These are phyloP conservation scores for Pseudanteris insignis DNA, from an alignment of 2,888 invertebrate species.

Conservation along the genomic window DNA sequence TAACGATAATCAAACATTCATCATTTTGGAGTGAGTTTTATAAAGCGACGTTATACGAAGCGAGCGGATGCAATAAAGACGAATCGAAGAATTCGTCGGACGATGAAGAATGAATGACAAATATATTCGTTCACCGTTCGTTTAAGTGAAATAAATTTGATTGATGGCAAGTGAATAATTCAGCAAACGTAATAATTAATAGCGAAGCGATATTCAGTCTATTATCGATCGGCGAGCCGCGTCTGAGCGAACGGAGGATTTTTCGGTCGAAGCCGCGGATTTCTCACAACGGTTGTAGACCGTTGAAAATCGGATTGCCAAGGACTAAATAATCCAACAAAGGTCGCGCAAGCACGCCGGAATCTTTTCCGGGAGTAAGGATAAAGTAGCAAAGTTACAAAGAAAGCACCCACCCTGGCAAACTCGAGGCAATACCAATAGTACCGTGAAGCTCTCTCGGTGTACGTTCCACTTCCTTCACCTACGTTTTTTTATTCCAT, in stretches of 20 bases:
- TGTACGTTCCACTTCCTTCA: neutral
- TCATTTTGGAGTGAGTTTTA: no score
- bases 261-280: constrained; percentile 26
- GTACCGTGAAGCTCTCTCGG: constrained; percentile 36
- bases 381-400: constrained; percentile 56
- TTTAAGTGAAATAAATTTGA: constrained; percentile 28
- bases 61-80: no score
- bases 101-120: no score
- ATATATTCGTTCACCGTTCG: no score
- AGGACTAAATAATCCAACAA: constrained; percentile 44
- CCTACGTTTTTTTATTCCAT: constrained; percentile 1
- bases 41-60: no score
- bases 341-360: constrained; percentile 34
- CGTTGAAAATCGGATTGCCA: constrained; percentile 39
- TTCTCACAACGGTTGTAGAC: constrained; percentile 33
- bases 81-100: no score
- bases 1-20: no score
- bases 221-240: constrained; percentile 30
- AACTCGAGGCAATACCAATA: constrained; percentile 52
- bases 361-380: constrained; percentile 45
- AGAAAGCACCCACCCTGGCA: constrained; percentile 46
- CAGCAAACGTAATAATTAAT: constrained; percentile 37
- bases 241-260: constrained; percentile 11
- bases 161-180: constrained; percentile 22
- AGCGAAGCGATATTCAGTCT: constrained; percentile 19